These are phyloP conservation scores for Synanthedon tipuliformis DNA, from an alignment of 2,888 invertebrate species.

Conservation along the genomic window DNA sequence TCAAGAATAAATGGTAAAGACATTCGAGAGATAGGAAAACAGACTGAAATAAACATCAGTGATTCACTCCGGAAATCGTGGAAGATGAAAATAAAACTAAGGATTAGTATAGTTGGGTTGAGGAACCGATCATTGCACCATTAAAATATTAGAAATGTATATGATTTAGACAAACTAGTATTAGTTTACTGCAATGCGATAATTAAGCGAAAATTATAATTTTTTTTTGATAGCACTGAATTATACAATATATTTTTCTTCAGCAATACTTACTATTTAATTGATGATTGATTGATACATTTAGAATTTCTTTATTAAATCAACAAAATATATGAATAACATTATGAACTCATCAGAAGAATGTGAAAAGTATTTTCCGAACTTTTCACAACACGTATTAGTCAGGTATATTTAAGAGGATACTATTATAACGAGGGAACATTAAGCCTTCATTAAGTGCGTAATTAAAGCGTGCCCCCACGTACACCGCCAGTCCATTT, in stretches of 20 bases:
- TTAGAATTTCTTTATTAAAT: no score
- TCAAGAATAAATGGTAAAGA: slow-evolving; percentile 1
- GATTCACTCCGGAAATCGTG: slow-evolving; percentile 25
- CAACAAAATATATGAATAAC: no score
- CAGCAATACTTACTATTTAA: no score
- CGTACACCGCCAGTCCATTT: slow-evolving; percentile 22
- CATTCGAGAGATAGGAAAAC: slow-evolving; percentile 15
- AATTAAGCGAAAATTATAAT: no score
- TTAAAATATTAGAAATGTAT: no score
- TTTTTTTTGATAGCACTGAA: no score
- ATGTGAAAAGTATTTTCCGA: neutral
- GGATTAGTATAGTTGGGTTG: neutral
- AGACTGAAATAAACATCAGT: slow-evolving; percentile 19
- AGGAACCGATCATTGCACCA: no score
- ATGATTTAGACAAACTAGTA: no score
- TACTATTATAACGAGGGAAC: slow-evolving; percentile 17
- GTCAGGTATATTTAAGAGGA: neutral
- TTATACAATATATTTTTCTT: no score
- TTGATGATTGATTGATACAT: no score
- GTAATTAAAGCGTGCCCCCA: slow-evolving; percentile 40
- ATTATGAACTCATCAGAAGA: no score
- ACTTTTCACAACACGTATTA: neutral
- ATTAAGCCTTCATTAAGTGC: slow-evolving; percentile 33
- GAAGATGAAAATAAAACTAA: slow-evolving; percentile 22
- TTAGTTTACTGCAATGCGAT: no score